phyloP scores from a whole-genome alignment of 2,113 vertebrate genomes.

The Lathamus discolor region DNA sequence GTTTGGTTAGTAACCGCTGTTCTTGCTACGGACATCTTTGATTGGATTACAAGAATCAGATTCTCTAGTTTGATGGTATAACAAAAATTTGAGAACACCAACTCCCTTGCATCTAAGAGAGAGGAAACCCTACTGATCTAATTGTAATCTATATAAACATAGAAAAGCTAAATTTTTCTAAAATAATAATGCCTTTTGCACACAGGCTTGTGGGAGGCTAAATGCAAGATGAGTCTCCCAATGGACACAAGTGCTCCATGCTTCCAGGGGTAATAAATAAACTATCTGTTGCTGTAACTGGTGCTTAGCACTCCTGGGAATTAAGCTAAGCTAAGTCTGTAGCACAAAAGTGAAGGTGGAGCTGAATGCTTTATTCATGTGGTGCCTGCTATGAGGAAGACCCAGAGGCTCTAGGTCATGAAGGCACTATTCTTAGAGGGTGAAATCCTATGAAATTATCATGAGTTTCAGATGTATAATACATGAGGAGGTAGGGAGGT shows the following conservation, averaged over 20 bases:
- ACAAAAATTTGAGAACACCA: background rate
- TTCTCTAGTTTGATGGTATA: background rate
- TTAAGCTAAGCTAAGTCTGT: background rate
- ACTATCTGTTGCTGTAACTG: background rate
- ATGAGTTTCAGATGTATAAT: slow-evolving; percentile 14
- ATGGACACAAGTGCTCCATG: background rate
- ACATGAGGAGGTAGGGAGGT: background rate
- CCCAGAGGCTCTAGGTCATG: background rate
- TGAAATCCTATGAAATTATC: background rate
- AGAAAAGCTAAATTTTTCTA: background rate
- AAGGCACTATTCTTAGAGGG: background rate
- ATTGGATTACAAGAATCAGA: background rate
- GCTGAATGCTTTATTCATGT: background rate
- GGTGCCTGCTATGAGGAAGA: background rate
- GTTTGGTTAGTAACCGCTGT: background rate
- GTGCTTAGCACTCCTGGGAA: background rate
- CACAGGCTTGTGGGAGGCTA: background rate
- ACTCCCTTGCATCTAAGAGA: background rate
- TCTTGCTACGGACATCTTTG: background rate
- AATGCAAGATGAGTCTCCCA: background rate
- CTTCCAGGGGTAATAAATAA: slow-evolving; percentile 15
- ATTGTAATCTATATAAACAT: background rate
- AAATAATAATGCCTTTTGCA: background rate
- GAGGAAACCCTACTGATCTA: background rate
- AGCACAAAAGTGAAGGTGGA: background rate